Evolutionary conservation across 2,888 invertebrate genomes (phyloP), one percentile per base, ranked within the genome.

Genomic region (Aricia artaxerxes): DNA sequence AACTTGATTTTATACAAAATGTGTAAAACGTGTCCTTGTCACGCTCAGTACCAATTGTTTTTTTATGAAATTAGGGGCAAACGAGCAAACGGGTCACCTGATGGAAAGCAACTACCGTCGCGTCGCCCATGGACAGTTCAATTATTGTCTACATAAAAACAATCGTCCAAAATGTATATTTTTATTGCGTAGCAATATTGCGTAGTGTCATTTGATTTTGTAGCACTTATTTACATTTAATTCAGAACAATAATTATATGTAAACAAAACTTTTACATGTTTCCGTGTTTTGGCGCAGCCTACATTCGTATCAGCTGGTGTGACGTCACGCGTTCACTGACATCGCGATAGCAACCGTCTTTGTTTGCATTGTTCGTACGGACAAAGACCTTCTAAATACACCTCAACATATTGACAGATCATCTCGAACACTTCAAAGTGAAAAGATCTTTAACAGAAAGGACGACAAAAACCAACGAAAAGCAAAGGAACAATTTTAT

Each of bases 251-350:
- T 13, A 35, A 2, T 35, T 0, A 24, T 24, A 69, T 31, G 31
- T 69, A 69, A 69, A 31, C 35, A 35, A 69, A 35, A 69, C 69
- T 69, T 69, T 69, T 69, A 69, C 44, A 44, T 73, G 53, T 72
- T n/a, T 49, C 69, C 49, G 35, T 78, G 78, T 80, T 81, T 81
- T 60, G 80, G 80, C 82, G 77, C 83, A 85, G 82, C 85, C 85
- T 85, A 85, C 82, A 83, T 84, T 85, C 81, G 80, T 90, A 90
- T 90, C 92, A 90, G 90, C 89, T 89, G 90, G 82, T 79, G 75
- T 88, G 90, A 89, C 89, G 91, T 90, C 91, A 89, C 82, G 57
- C 88, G 92, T 88, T 90, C 89, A 86, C 82, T 89, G 92, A 88
- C 87, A 81, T 83, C 79, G 79, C 80, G 84, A 88, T 87, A 88